These are phyloP conservation scores for Neotoma lepida DNA, from an alignment of 2,113 vertebrate genomes.

Conservation along the genomic window DNA sequence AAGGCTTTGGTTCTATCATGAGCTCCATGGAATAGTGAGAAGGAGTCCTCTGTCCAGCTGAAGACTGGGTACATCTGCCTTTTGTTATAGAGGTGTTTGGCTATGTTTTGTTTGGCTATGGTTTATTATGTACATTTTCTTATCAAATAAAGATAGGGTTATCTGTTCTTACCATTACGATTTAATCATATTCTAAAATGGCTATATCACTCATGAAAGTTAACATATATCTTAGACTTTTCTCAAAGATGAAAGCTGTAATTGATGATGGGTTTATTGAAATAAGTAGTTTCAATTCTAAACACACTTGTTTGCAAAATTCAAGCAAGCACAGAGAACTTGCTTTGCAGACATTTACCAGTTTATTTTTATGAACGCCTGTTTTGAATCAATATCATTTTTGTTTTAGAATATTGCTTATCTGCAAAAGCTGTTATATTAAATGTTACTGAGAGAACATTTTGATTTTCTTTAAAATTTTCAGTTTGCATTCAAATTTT, in stretches of 20 bases:
- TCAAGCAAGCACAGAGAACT: background rate
- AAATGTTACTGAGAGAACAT: slow-evolving; percentile 28
- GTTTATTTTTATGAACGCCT: slow-evolving; percentile 43
- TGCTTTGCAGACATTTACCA: slow-evolving; percentile 33
- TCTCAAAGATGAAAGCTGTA: slow-evolving; percentile 9
- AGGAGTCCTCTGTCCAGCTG: background rate
- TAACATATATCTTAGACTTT: background rate
- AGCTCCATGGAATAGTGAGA: background rate
- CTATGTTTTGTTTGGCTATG: background rate
- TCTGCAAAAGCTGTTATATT: background rate
- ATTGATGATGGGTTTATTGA: slow-evolving; percentile 12
- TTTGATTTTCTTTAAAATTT: slow-evolving; percentile 58
- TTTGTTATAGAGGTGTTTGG: slow-evolving; percentile 40
- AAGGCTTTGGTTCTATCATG: background rate
- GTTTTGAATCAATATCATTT: background rate
- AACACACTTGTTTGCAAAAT: slow-evolving; percentile 15
- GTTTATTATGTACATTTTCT: slow-evolving; percentile 10
- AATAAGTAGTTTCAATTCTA: background rate
- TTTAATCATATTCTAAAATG: slow-evolving; percentile 40
- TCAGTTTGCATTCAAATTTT: slow-evolving; percentile 37
- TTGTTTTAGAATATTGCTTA: slow-evolving; percentile 53
- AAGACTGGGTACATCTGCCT: background rate
- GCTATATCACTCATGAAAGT: background rate
- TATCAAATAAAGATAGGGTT: slow-evolving; percentile 8
- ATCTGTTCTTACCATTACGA: background rate